Evolutionary conservation across 2,888 invertebrate genomes (phyloP).

Genomic region (Exocentrus adspersus): DNA sequence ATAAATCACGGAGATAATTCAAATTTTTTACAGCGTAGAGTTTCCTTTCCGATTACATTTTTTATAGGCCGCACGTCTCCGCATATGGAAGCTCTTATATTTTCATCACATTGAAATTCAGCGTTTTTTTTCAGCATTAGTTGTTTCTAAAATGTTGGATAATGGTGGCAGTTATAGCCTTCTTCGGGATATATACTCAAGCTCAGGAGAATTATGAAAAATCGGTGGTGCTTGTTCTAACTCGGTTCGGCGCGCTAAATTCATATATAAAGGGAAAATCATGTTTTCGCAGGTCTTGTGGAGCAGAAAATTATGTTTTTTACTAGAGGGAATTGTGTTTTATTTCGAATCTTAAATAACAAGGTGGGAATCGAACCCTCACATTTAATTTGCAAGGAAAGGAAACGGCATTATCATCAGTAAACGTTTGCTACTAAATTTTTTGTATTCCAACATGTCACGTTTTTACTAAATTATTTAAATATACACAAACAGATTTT

Average conservation of each 20-base stretch:
- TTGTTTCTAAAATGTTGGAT: slow-evolving; percentile 1
- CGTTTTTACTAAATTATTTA: no score
- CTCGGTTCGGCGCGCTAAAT: background rate
- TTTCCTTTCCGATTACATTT: slow-evolving; percentile 10
- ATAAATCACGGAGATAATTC: slow-evolving; percentile 14
- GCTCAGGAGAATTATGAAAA: background rate
- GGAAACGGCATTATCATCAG: no score
- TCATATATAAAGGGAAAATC: background rate
- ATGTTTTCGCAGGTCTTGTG: background rate
- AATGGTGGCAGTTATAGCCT: background rate
- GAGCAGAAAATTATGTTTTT: background rate
- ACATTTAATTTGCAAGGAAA: no score
- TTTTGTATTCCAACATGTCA: no score
- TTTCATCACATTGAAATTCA: background rate
- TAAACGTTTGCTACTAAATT: no score
- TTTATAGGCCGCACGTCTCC: slow-evolving; percentile 1
- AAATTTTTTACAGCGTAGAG: slow-evolving; percentile 5
- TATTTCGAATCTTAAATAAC: no score
- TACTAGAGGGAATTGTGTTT: no score
- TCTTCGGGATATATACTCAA: background rate
- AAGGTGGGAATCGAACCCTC: no score
- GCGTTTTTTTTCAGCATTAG: background rate
- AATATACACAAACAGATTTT: no score
- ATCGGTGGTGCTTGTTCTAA: background rate
- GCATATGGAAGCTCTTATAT: slow-evolving; percentile 1